phyloP scores from a whole-genome alignment of 2,888 invertebrate species.

The Melinopterus prodromus region DNA sequence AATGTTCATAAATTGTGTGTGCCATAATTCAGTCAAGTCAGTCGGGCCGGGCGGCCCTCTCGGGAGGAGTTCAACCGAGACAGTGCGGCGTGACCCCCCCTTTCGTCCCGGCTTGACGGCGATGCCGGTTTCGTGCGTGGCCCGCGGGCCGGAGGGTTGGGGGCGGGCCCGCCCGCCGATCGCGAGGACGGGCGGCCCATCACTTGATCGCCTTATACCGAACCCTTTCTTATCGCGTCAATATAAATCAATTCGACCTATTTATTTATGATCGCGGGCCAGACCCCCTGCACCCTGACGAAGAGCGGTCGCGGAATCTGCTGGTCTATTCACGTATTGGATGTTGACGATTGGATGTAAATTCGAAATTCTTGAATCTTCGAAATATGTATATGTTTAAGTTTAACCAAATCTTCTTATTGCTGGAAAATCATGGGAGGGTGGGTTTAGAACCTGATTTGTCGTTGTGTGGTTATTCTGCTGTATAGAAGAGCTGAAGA shows the following conservation, averaged over 20 bases:
- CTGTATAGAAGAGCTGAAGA: too few relatives aligned
- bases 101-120: conserved; percentile 20
- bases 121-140: conserved; percentile 33
- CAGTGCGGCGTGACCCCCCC: conserved; percentile 32
- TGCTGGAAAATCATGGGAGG: too few relatives aligned
- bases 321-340: not conserved
- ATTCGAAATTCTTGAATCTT: not conserved
- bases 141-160: conserved; percentile 29
- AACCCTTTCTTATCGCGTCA: conserved; percentile 40
- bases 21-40: conserved; percentile 61
- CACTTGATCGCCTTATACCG: conserved; percentile 38
- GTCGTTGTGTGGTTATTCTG: too few relatives aligned
- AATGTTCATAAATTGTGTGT: conserved; percentile 62
- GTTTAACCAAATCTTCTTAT: not conserved
- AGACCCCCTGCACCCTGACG: not conserved
- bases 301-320: not conserved
- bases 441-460: too few relatives aligned
- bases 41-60: conserved; percentile 42
- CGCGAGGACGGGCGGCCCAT: conserved; percentile 37
- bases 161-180: conserved; percentile 29
- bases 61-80: conserved; percentile 42
- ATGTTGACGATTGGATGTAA: not conserved
- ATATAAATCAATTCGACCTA: conserved; percentile 40
- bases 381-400: too few relatives aligned
- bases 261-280: conserved; percentile 38